phyloP scores from a whole-genome alignment of 1,140 invertebrate species.

The Drosophila orena region DNA sequence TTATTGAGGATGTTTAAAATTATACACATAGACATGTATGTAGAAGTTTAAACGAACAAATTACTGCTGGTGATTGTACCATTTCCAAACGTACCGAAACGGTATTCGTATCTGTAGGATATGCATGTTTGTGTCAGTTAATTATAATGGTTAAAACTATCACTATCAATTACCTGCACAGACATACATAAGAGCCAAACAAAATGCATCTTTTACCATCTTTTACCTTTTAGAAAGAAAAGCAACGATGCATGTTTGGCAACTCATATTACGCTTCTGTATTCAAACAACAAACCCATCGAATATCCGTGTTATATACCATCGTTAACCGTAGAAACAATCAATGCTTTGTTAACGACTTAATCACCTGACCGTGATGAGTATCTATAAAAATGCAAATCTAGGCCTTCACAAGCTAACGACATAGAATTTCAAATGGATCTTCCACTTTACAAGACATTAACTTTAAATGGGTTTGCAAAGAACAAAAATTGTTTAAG shows the following conservation, averaged over 20 bases:
- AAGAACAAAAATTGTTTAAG: neutral
- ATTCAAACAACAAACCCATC: conserved; percentile 13
- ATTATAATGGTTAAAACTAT: neutral
- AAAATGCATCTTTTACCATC: neutral
- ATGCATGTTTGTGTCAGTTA: too few relatives aligned
- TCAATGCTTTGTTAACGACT: conserved; percentile 54
- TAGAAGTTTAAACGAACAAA: too few relatives aligned
- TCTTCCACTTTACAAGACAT: neutral
- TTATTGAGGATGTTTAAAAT: neutral
- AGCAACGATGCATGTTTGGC: neutral
- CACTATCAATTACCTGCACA: too few relatives aligned
- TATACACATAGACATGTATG: neutral
- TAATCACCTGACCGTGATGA: conserved; percentile 45
- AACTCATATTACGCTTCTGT: conserved; percentile 13
- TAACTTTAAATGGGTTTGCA: too few relatives aligned
- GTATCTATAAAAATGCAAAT: conserved; percentile 47
- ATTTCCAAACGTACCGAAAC: neutral
- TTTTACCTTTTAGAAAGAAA: neutral
- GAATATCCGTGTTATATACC: conserved; percentile 33
- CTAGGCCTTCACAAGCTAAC: conserved; percentile 5
- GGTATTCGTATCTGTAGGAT: neutral
- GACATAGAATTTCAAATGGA: conserved; percentile 19
- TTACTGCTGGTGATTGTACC: too few relatives aligned
- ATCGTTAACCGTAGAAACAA: conserved; percentile 27
- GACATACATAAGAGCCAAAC: neutral